A percentile compares a stretch with the other conserved stretches of the same genome.
Conservation (phyloP, 2,888 invertebrate genomes). For the Dryococelus australis region DNA sequence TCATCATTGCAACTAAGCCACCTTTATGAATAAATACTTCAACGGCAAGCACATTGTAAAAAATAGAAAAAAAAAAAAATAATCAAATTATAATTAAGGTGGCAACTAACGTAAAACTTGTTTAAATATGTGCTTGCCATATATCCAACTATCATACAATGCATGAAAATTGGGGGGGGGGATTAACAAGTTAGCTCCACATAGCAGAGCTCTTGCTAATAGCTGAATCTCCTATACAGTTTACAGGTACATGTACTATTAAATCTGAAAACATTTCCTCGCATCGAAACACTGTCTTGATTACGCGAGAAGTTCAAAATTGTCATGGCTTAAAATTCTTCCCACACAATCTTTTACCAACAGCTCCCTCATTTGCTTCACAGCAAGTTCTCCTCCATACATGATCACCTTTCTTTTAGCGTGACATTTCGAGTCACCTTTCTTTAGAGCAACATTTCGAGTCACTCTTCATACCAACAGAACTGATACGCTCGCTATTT, state of each 20-base stretch:
- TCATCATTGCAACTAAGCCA: background rate
- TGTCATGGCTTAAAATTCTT: background rate
- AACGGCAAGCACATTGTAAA: conserved; percentile 1
- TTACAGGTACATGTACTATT: background rate
- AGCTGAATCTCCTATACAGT: background rate
- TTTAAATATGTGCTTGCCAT: background rate
- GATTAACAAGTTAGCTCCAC: background rate
- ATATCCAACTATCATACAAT: background rate
- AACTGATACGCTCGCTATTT: background rate
- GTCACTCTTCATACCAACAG: background rate
- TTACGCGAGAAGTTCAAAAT: background rate
- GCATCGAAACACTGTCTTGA: background rate
- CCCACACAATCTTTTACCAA: background rate
- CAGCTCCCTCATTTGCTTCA: background rate
- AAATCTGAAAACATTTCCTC: background rate
- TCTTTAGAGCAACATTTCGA: background rate
- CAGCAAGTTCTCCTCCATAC: background rate
- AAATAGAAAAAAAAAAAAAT: background rate
- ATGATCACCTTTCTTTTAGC: background rate
- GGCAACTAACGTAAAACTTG: background rate
- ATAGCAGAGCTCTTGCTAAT: background rate
- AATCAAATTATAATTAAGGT: background rate
- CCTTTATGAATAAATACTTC: background rate
- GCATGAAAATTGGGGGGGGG: background rate
- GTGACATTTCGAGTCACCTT: too few relatives aligned